phyloP scores from a whole-genome alignment of 2,797 vertebrate species.

The Amniataba percoides region DNA sequence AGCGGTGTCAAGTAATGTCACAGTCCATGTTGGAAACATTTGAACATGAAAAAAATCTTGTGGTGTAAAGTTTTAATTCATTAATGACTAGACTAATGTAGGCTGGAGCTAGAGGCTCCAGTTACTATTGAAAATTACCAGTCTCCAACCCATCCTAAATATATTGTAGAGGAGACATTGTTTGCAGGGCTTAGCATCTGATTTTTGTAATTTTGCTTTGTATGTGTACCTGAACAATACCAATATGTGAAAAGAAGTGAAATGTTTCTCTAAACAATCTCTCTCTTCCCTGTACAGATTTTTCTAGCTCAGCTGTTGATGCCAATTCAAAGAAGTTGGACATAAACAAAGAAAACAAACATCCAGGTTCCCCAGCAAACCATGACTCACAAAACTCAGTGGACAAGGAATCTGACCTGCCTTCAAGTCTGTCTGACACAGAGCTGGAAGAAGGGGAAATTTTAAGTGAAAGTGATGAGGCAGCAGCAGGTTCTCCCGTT shows the following conservation, averaged over 20 bases:
- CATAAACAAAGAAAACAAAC: conserved; percentile 96
- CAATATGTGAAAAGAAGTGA: too few relatives aligned
- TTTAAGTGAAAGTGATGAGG: conserved; percentile 90
- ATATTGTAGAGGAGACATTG: too few relatives aligned
- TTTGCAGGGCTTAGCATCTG: too few relatives aligned
- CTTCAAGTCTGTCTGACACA: conserved; percentile 79
- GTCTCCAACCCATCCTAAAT: background rate
- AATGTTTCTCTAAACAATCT: background rate
- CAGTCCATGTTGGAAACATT: too few relatives aligned
- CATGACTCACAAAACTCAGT: conserved; percentile 62
- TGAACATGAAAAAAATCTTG: too few relatives aligned
- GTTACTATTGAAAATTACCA: background rate
- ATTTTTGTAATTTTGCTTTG: too few relatives aligned
- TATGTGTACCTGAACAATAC: too few relatives aligned
- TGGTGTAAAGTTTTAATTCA: too few relatives aligned
- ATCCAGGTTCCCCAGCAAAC: conserved; percentile 84
- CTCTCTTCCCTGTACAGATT: conserved; percentile 70
- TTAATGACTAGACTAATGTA: too few relatives aligned
- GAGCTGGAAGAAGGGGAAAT: conserved; percentile 97
- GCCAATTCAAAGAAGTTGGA: conserved; percentile 79
- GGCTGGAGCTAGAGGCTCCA: background rate
- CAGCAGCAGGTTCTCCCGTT: conserved; percentile 52
- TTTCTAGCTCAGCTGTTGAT: conserved; percentile 63
- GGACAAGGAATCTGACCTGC: conserved; percentile 54
- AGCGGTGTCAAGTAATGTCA: too few relatives aligned